These are phyloP conservation scores for Orientallactaga sibirica DNA, from an alignment of 2,797 vertebrate genomes.

Conservation along the genomic window DNA sequence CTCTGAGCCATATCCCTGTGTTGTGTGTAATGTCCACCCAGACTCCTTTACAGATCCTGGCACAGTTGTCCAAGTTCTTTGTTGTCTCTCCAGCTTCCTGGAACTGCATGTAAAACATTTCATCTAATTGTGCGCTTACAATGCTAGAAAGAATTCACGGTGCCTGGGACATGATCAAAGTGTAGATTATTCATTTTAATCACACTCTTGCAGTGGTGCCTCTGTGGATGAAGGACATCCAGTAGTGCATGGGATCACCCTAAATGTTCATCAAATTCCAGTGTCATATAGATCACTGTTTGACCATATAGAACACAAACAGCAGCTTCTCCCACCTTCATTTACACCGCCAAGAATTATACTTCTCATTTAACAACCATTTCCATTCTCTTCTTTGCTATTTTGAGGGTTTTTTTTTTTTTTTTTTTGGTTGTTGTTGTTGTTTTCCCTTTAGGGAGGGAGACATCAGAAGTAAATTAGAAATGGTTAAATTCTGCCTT, in stretches of 20 bases:
- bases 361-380: neutral
- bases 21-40: too few relatives aligned
- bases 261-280: neutral
- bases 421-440: too few relatives aligned
- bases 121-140: neutral
- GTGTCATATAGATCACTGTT: neutral
- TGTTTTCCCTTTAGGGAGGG: too few relatives aligned
- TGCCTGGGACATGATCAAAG: neutral
- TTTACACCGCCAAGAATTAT: neutral
- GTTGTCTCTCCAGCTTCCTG: neutral
- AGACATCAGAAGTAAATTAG: neutral
- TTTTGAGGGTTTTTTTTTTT: constrained; percentile 26
- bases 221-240: neutral
- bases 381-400: neutral
- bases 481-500: neutral
- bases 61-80: neutral
- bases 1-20: too few relatives aligned
- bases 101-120: neutral
- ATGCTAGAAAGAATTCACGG: neutral
- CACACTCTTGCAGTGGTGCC: neutral
- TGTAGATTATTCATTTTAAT: neutral
- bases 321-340: neutral
- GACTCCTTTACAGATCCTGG: neutral
- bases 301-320: neutral
- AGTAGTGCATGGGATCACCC: neutral